Base-by-base conservation (phyloP, 2,888 invertebrate genomes). In the Trachelus tabidus region DNA sequence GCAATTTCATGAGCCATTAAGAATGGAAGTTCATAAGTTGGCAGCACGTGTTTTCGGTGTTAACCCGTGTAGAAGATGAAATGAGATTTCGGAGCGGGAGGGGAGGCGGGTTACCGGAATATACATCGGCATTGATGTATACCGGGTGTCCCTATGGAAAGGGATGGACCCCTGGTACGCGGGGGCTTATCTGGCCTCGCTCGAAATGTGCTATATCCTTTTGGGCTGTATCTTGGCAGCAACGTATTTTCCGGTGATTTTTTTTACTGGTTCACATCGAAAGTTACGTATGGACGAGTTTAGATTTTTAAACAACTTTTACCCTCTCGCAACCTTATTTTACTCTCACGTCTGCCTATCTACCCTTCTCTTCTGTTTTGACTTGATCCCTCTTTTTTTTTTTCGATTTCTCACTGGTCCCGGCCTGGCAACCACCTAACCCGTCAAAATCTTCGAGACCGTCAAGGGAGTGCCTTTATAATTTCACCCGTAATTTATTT, bases 1-100 rank as follows among this genome's bases (percentile, higher is more conserved):
- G 87, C 88, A 88, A 88, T 88, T 88, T 88, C 88, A 88, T 88
- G 88, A 88, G 86, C 88, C 88, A 88, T 88, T 88, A 88, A 87
- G 88, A 88, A 84, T 85, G 85, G 87, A 86, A 88, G 87, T 88
- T 88, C 88, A 88, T 88, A 88, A 88, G 88, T 86, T 75, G 79
- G 81, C 82, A 87, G 87, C 88, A 88, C 87, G 87, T 89, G 88
- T 88, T 89, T 87, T 87, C 85, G 86, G 88, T 87, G 89, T 88
- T 89, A 88, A 89, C 87, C 86, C 86, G 85, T 87, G 87, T 87
- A 86, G 87, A 86, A 87, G 86, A 85, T 83, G 83, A 87, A 89
- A 88, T 88, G 87, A 87, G 86, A 88, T 89, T 88, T 86, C 34
- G 40, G 76, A 73, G 33, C 34, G 56, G 73, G 73, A 86, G 85